Conservation (phyloP, 1,140 invertebrate species). For the Micrasema longulum region DNA sequence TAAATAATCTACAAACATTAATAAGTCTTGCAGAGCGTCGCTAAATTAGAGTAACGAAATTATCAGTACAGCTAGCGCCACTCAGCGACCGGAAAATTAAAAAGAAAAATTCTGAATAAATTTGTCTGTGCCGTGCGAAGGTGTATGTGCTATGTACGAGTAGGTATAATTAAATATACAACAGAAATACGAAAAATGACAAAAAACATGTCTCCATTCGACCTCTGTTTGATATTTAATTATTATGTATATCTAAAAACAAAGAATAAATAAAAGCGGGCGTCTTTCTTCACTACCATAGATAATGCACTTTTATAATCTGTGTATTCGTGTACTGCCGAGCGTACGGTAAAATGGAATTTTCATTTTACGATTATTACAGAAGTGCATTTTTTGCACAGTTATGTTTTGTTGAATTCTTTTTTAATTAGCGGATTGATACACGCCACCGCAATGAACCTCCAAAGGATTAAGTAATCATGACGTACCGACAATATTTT, state of each 20-base stretch:
- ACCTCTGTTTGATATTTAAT: slow-evolving; percentile 34
- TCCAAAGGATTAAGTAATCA: too few relatives aligned
- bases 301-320: slow-evolving; percentile 1
- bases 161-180: background rate
- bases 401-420: too few relatives aligned
- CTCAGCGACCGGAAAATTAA: slow-evolving; percentile 21
- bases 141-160: background rate
- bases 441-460: too few relatives aligned
- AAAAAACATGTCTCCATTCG: slow-evolving; percentile 7
- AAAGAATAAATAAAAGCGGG: slow-evolving; percentile 10
- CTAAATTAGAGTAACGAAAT: slow-evolving; percentile 24
- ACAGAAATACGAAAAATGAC: background rate
- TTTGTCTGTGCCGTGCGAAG: background rate
- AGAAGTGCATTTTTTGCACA: too few relatives aligned
- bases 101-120: slow-evolving; percentile 5
- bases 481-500: too few relatives aligned
- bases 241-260: slow-evolving; percentile 1
- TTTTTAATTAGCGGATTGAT: too few relatives aligned
- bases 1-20: too few relatives aligned
- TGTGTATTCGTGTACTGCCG: background rate
- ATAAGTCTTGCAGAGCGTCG: background rate
- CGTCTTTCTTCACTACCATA: slow-evolving; percentile 4
- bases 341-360: slow-evolving; percentile 14
- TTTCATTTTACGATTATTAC: too few relatives aligned
- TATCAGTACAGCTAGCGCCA: slow-evolving; percentile 26